Evolutionary conservation across 2,797 vertebrate genomes (phyloP).

Genomic region (Columba guinea): DNA sequence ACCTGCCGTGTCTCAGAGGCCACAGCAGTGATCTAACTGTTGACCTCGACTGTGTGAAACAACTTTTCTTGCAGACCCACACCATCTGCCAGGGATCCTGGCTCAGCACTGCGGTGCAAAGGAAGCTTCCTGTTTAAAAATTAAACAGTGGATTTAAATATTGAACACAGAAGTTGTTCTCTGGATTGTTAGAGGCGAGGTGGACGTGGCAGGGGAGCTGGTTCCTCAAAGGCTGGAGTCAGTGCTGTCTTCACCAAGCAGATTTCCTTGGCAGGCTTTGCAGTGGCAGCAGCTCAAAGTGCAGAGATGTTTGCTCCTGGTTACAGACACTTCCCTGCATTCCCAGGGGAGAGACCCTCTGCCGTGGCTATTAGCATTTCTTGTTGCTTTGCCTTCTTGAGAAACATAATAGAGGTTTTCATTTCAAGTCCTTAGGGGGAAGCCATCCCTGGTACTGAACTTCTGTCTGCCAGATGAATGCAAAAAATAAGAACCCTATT

Average conservation of each 20-base stretch:
- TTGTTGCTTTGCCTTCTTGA: not conserved
- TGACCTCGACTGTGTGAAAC: not conserved
- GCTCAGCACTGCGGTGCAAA: not conserved
- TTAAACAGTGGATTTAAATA: slow-evolving; percentile 29
- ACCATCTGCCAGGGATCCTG: not conserved
- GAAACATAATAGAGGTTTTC: slow-evolving; percentile 34
- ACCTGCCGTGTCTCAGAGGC: not conserved
- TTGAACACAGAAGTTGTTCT: not conserved
- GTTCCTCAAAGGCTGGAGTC: not conserved
- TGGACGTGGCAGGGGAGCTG: not conserved
- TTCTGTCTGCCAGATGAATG: not conserved
- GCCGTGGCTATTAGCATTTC: not conserved
- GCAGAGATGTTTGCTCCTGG: not conserved
- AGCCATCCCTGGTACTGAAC: not conserved
- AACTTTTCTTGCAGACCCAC: not conserved
- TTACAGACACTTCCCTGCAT: not conserved
- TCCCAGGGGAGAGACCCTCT: not conserved
- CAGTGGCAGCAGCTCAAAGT: not conserved
- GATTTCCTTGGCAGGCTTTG: slow-evolving; percentile 25
- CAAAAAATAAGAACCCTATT: slow-evolving; percentile 19
- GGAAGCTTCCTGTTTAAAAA: slow-evolving; percentile 37
- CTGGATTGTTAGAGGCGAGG: not conserved
- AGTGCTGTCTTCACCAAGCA: not conserved
- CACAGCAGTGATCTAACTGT: not conserved
- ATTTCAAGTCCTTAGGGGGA: slow-evolving; percentile 4